Conservation (phyloP, 2,113 vertebrate species). For the Podilymbus podiceps region DNA sequence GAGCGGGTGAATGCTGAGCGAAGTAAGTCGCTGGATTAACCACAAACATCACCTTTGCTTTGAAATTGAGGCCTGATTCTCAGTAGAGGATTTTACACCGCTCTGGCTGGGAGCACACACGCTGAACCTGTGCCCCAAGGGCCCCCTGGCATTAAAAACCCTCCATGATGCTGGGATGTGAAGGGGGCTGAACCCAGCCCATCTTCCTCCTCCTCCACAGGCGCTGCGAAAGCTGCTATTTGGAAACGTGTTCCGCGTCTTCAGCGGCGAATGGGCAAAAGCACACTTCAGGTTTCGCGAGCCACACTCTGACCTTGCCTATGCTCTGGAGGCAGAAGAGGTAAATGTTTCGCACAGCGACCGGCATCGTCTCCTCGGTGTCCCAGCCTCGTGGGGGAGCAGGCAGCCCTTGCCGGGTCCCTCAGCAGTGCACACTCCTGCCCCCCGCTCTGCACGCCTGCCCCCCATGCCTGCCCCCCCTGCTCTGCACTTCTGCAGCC, state of each 20-base stretch:
- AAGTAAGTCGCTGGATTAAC: not conserved
- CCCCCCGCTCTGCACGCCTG: too few relatives aligned
- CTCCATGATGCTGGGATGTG: fast-evolving
- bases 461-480: not conserved
- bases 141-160: fast-evolving
- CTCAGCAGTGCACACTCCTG: fast-evolving
- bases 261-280: conserved; percentile 79
- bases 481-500: not conserved
- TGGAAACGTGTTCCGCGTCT: conserved; percentile 63
- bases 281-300: conserved; percentile 78
- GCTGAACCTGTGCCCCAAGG: fast-evolving
- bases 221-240: conserved; percentile 79
- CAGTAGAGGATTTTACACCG: fast-evolving
- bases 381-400: fast-evolving
- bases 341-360: conserved; percentile 30
- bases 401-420: not conserved
- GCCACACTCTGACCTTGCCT: conserved; percentile 73
- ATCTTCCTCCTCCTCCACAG: conserved; percentile 33
- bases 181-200: not conserved
- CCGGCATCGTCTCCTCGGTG: fast-evolving
- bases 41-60: not conserved
- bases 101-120: not conserved
- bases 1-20: not conserved
- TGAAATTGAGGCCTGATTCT: not conserved
- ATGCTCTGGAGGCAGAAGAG: conserved; percentile 75